Evolutionary conservation across 2,888 invertebrate genomes (phyloP), one percentile per base, ranked within the genome.

Genomic region (Metallyticus violacea): DNA sequence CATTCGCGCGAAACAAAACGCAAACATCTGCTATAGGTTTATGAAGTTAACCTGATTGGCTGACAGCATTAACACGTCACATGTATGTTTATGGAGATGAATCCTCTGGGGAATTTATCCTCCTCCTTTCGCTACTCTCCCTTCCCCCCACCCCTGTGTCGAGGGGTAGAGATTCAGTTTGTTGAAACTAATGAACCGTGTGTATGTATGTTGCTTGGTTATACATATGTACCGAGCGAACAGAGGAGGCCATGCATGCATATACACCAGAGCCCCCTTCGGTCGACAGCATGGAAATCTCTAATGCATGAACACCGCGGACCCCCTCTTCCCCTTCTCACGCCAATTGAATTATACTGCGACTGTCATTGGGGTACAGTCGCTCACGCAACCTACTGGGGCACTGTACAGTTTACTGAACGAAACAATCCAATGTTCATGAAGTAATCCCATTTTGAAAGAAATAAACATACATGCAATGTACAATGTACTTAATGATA

Each of bases 61-160:
- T 86, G 86, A 85, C 85, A 77, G 85, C 86, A 87, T 87, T 86
- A 87, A 82, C 83, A 86, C 85, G 80, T 79, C 79, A 78, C 79
- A 86, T 87, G 87, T 87, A 78, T 87, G 85, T 83, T 87, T 87
- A 87, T 87, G 87, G 86, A 87, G 86, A 87, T 87, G 86, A 81
- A 85, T 28, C 84, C 84, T 77, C 82, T 22, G 82, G 82, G 76
- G 76, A 82, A 62, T 81, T 81, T 81, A 62, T 62, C 40, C 81
- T 30, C 81, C 26, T 40, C 7, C 25, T 25, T 25, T 30, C 80
- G 78, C 62, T 40, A 28, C 85, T 27, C 77, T 81, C 30, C 62
- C 77, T 77, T 27, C 22, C 79, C 25, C 40, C 62, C 77, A 77
- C 25, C 22, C 79, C 25, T 26, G 76, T 28, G 83, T 30, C 22